Percentiles rank a stretch among this genome's conserved stretches.
Conservation (phyloP, 2,888 invertebrate genomes). For the Polia nebulosa region DNA sequence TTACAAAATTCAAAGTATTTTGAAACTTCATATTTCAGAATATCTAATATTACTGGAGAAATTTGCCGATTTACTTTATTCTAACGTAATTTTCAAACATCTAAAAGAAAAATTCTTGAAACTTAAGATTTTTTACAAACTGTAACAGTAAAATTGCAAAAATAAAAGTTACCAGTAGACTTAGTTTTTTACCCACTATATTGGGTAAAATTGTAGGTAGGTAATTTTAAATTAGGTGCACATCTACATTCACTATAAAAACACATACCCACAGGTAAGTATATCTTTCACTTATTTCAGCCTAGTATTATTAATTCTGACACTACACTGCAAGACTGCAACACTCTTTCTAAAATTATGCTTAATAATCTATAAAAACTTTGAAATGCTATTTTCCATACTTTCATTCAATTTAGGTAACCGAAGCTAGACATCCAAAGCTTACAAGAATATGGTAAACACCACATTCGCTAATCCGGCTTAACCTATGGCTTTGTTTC, state of each 20-base stretch:
- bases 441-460: background rate
- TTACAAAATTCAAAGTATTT: background rate
- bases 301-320: constrained; percentile 9
- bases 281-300: constrained; percentile 15
- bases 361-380: background rate
- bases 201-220: too few species aligned
- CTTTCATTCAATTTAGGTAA: background rate
- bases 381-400: constrained; percentile 6
- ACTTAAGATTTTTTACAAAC: background rate
- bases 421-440: background rate
- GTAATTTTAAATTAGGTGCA: constrained; percentile 37
- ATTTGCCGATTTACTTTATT: background rate
- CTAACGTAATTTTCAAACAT: background rate
- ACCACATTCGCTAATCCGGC: constrained; percentile 17
- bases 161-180: too few species aligned
- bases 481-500: constrained; percentile 63
- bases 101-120: background rate
- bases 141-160: background rate
- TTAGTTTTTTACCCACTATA: background rate
- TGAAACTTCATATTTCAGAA: background rate
- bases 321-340: background rate
- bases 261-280: constrained; percentile 38
- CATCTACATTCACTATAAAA: constrained; percentile 1
- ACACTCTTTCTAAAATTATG: background rate
- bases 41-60: background rate